Percentiles rank a stretch among this genome's conserved stretches.
Conservation (phyloP, 2,113 vertebrate genomes). For the Odocoileus hemionus region DNA sequence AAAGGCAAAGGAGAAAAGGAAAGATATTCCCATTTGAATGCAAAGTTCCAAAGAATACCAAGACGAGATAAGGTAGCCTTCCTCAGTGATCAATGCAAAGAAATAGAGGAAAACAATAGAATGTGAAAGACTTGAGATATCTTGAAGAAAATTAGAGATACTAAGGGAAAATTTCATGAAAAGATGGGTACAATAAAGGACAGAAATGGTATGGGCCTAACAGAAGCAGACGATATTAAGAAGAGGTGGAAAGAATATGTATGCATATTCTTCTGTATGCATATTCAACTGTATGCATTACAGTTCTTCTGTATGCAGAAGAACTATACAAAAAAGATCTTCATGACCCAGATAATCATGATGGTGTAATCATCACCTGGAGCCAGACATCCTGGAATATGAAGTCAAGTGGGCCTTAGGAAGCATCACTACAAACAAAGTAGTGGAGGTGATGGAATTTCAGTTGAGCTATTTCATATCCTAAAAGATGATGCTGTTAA, state of each 20-base stretch:
- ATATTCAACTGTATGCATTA: too few species aligned
- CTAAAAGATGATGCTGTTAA: background rate
- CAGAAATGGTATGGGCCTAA: background rate
- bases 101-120: background rate
- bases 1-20: background rate
- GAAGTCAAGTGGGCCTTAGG: background rate
- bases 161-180: background rate
- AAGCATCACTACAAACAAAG: background rate
- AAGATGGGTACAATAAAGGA: background rate
- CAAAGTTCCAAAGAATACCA: background rate
- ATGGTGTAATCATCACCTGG: too few species aligned
- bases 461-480: background rate
- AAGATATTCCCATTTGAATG: background rate
- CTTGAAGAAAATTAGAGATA: background rate
- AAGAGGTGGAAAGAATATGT: background rate
- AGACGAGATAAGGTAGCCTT: background rate
- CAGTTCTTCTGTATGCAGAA: too few species aligned
- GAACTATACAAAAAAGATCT: too few species aligned
- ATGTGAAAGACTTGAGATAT: background rate
- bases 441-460: background rate
- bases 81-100: background rate
- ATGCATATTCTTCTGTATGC: too few species aligned
- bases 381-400: background rate
- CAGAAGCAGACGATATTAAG: background rate
- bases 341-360: too few species aligned